A percentile compares a stretch with the other conserved stretches of the same genome.
phyloP scores from a whole-genome alignment of 2,113 vertebrate species.

The Anarhynchus alexandrinus region DNA sequence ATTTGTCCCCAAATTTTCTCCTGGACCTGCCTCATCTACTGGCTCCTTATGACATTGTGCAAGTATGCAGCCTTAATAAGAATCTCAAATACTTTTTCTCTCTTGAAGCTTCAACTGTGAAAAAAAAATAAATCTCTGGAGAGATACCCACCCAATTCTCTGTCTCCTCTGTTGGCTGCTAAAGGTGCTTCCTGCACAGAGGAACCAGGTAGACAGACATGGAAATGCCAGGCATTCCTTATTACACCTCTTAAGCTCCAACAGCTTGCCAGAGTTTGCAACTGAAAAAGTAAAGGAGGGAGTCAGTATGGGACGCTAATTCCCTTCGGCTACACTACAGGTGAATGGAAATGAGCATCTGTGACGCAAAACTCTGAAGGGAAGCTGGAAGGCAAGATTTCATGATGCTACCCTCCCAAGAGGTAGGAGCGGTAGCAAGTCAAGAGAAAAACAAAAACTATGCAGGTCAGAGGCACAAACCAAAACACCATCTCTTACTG shows the following conservation, averaged over 20 bases:
- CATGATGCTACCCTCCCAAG: background rate
- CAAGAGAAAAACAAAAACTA: background rate
- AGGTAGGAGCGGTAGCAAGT: background rate
- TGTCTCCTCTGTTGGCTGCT: background rate
- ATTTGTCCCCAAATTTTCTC: background rate
- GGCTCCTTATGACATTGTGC: background rate
- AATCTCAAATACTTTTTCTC: background rate
- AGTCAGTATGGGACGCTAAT: rapidly evolving
- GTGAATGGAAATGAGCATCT: background rate
- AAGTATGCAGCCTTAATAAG: background rate
- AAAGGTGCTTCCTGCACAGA: background rate
- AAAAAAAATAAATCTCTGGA: background rate
- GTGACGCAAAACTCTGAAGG: background rate
- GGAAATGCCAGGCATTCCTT: background rate
- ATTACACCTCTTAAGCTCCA: background rate
- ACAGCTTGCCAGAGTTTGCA: background rate
- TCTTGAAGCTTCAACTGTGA: background rate
- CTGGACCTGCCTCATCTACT: background rate
- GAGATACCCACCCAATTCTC: background rate
- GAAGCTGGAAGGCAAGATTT: background rate
- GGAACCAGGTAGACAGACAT: background rate
- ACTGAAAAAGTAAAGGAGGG: background rate
- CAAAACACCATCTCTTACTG: background rate
- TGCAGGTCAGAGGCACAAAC: background rate
- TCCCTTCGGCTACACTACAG: background rate